Evolutionary conservation across 1,140 invertebrate species (phyloP).

Genomic region (Hesperophylax magnus): DNA sequence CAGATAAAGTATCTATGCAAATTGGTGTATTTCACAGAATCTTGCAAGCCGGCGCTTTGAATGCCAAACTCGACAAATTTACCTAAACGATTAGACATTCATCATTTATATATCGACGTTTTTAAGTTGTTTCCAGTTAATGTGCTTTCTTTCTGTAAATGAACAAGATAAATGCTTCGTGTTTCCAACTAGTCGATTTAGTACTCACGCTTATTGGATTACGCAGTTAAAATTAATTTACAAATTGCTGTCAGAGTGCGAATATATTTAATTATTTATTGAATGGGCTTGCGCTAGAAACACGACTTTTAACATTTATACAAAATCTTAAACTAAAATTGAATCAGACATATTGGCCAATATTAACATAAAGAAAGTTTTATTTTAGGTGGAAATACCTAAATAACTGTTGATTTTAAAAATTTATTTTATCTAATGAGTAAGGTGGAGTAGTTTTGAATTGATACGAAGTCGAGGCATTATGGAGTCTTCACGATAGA

Average conservation of each 20-base stretch:
- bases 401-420: too few relatives aligned
- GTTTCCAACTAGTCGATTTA: background rate
- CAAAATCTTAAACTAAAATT: too few relatives aligned
- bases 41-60: background rate
- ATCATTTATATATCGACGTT: background rate
- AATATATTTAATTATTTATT: too few relatives aligned
- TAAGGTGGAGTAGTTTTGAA: too few relatives aligned
- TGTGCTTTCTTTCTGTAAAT: background rate
- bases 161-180: background rate
- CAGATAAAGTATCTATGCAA: background rate
- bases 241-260: too few relatives aligned
- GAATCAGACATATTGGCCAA: too few relatives aligned
- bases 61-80: background rate
- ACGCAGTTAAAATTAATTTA: background rate
- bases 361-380: too few relatives aligned
- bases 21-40: background rate
- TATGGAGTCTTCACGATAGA: constrained; percentile 5
- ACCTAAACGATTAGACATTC: background rate
- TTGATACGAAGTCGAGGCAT: too few relatives aligned
- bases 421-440: too few relatives aligned
- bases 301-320: too few relatives aligned
- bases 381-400: too few relatives aligned
- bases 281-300: too few relatives aligned
- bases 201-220: constrained; percentile 3
- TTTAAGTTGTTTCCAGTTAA: background rate